Evolutionary conservation across 2,888 invertebrate genomes (phyloP).

Genomic region (Agapostemon virescens): DNA sequence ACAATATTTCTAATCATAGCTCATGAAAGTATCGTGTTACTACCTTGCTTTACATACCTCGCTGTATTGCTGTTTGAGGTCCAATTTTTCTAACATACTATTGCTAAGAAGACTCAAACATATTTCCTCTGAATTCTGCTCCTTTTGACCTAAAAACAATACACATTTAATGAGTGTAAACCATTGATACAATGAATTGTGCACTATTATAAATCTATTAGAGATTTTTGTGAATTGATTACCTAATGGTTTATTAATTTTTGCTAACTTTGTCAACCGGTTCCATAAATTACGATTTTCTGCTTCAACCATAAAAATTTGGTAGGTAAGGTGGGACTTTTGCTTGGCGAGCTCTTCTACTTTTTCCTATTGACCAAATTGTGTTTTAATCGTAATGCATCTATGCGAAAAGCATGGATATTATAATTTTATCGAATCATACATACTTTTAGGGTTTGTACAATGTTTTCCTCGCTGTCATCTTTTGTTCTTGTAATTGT

Average conservation of each 20-base stretch:
- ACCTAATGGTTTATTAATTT: conserved; percentile 83
- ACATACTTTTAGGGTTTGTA: conserved; percentile 76
- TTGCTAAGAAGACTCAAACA: conserved; percentile 87
- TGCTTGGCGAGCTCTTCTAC: conserved; percentile 87
- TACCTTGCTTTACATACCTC: conserved; percentile 66
- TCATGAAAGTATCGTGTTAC: conserved; percentile 11
- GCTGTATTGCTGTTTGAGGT: conserved; percentile 86
- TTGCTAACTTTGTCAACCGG: conserved; percentile 85
- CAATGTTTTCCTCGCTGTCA: conserved; percentile 56
- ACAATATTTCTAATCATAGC: conserved; percentile 7
- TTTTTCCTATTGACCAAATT: conserved; percentile 81
- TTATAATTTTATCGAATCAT: neutral
- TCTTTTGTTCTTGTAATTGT: conserved; percentile 49
- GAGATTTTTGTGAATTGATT: conserved; percentile 82
- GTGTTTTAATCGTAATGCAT: conserved; percentile 27
- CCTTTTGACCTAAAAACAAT: conserved; percentile 65
- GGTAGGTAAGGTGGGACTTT: conserved; percentile 88
- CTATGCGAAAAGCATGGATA: neutral
- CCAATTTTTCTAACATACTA: conserved; percentile 86
- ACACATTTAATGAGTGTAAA: conserved; percentile 43
- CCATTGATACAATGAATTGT: conserved; percentile 61
- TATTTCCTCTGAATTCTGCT: conserved; percentile 88
- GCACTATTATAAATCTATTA: conserved; percentile 80
- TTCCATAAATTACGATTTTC: conserved; percentile 92
- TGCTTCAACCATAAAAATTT: conserved; percentile 89